Percentiles rank a stretch among this genome's conserved stretches.
Evolutionary conservation across 2,888 invertebrate genomes (phyloP).

Genomic region (Boloria selene): DNA sequence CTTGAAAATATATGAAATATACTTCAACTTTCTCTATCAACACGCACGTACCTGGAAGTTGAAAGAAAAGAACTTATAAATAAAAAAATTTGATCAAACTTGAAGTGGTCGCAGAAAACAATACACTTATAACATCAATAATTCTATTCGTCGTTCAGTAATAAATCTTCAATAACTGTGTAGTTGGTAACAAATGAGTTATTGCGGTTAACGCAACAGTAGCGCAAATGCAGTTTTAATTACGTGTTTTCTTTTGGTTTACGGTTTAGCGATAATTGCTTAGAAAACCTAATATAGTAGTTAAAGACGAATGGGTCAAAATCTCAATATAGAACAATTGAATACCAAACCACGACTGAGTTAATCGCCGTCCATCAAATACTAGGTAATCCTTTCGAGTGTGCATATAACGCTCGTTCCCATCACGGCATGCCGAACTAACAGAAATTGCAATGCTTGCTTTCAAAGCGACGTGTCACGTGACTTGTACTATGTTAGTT

Average conservation of each 20-base stretch:
- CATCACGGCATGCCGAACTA: slow-evolving; percentile 30
- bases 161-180: slow-evolving; percentile 13
- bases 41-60: slow-evolving; percentile 74
- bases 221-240: not conserved
- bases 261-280: not conserved
- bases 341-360: slow-evolving; percentile 67
- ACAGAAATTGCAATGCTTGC: slow-evolving; percentile 55
- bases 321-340: slow-evolving; percentile 61
- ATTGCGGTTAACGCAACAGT: not conserved
- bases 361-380: slow-evolving; percentile 73
- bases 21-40: slow-evolving; percentile 68
- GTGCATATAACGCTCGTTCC: slow-evolving; percentile 69
- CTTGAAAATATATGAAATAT: slow-evolving; percentile 62
- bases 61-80: slow-evolving; percentile 18
- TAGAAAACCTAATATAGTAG: not conserved
- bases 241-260: not conserved
- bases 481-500: slow-evolving; percentile 39
- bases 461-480: slow-evolving; percentile 67
- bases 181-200: slow-evolving; percentile 8
- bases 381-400: slow-evolving; percentile 77
- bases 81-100: not conserved
- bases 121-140: slow-evolving; percentile 2
- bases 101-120: not conserved
- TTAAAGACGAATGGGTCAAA: slow-evolving; percentile 6
- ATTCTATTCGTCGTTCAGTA: slow-evolving; percentile 6